phyloP scores from a whole-genome alignment of 2,797 vertebrate genomes.

The Pteropus rufus region DNA sequence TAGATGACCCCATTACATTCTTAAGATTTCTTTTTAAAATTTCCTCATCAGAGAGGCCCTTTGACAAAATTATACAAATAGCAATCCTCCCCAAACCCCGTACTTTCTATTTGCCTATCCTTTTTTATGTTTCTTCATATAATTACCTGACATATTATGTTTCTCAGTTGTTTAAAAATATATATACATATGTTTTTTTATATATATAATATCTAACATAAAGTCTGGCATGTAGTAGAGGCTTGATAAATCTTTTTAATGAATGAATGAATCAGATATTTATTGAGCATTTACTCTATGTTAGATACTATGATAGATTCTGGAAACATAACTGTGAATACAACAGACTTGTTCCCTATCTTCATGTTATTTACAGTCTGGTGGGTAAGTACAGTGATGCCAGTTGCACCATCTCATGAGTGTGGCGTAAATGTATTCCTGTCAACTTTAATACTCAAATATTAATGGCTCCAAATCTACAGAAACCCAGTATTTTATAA shows the following conservation, averaged over 20 bases:
- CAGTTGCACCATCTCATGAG: background rate
- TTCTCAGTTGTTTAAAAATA: background rate
- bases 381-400: background rate
- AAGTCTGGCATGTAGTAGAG: background rate
- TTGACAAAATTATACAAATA: background rate
- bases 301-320: background rate
- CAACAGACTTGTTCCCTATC: background rate
- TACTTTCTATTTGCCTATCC: background rate
- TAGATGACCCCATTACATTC: background rate
- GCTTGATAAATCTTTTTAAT: background rate
- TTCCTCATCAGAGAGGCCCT: background rate
- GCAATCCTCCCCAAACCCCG: background rate
- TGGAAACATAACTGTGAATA: background rate
- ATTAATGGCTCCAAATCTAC: background rate
- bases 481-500: background rate
- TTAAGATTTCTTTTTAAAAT: background rate
- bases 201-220: background rate
- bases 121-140: background rate
- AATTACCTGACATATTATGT: background rate
- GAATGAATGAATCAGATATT: background rate
- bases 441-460: background rate
- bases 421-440: background rate
- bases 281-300: background rate
- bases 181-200: too few relatives aligned
- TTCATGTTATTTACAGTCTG: background rate